Conservation (phyloP, 2,113 vertebrate species). For the Albula glossodonta region DNA sequence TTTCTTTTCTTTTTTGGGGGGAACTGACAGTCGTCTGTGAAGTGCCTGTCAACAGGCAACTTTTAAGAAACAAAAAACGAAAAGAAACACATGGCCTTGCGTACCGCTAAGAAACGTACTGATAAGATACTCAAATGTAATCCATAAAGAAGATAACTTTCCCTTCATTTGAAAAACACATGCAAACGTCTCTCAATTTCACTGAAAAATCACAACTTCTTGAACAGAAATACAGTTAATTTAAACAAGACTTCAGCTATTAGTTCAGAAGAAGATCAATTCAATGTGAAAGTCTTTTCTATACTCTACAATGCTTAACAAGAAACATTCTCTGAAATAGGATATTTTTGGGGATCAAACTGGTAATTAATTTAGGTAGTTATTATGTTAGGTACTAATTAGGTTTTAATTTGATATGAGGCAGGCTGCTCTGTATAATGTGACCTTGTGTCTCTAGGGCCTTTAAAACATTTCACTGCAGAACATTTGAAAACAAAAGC, state of each 20-base stretch:
- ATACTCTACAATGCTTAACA: slow-evolving; percentile 36
- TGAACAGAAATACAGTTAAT: neutral
- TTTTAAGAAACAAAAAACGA: slow-evolving; percentile 52
- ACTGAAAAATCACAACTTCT: neutral
- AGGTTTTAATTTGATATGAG: slow-evolving; percentile 60
- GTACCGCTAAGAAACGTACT: slow-evolving; percentile 63
- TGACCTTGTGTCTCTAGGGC: slow-evolving; percentile 55
- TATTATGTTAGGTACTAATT: slow-evolving; percentile 50
- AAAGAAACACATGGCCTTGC: slow-evolving; percentile 64
- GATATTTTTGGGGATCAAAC: slow-evolving; percentile 50
- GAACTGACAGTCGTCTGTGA: slow-evolving; percentile 66
- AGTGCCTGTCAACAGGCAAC: slow-evolving; percentile 74
- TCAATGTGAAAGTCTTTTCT: neutral
- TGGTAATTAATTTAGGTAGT: slow-evolving; percentile 56
- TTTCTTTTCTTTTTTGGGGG: slow-evolving; percentile 48
- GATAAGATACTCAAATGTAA: slow-evolving; percentile 40
- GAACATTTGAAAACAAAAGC: slow-evolving; percentile 63
- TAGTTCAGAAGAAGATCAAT: neutral
- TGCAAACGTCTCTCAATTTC: neutral
- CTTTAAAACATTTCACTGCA: slow-evolving; percentile 45
- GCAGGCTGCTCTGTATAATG: slow-evolving; percentile 59
- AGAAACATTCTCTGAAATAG: slow-evolving; percentile 43
- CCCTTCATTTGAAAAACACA: slow-evolving; percentile 7
- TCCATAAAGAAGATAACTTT: slow-evolving; percentile 33
- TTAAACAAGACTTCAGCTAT: neutral